Conservation (phyloP, 2,113 vertebrate genomes). For the Talpa occidentalis region DNA sequence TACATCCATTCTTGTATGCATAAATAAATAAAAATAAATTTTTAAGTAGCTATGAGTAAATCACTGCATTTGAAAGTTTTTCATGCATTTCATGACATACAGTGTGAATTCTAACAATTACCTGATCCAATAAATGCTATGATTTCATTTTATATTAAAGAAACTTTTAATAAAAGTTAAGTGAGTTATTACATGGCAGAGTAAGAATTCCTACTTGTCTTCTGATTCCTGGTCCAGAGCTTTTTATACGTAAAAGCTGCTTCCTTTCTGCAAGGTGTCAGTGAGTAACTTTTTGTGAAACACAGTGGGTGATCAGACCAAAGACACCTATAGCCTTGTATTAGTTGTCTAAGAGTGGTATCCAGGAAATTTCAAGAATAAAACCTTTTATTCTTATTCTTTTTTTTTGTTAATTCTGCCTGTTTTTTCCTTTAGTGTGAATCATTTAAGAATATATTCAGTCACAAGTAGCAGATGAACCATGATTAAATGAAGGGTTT, state of each 20-base stretch:
- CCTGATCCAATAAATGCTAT: background rate
- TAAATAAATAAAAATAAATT: too few relatives aligned
- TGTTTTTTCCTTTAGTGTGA: background rate
- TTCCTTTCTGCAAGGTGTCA: background rate
- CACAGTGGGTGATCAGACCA: background rate
- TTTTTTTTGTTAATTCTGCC: background rate
- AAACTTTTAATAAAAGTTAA: background rate
- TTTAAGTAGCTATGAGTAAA: background rate
- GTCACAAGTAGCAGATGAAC: background rate
- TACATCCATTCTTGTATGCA: too few relatives aligned
- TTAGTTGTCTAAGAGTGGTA: background rate
- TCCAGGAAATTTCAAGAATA: background rate
- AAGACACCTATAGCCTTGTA: background rate
- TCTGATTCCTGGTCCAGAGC: background rate
- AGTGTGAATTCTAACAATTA: background rate
- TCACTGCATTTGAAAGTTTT: background rate
- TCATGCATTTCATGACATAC: background rate
- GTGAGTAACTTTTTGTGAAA: background rate
- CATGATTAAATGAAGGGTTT: background rate
- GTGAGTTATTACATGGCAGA: background rate
- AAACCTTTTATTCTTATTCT: background rate
- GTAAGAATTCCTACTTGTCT: background rate
- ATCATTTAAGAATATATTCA: background rate
- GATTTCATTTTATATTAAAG: background rate
- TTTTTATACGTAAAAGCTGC: background rate